These are phyloP conservation scores for Sipunculus nudus DNA, from an alignment of 2,888 invertebrate species.

Conservation along the genomic window DNA sequence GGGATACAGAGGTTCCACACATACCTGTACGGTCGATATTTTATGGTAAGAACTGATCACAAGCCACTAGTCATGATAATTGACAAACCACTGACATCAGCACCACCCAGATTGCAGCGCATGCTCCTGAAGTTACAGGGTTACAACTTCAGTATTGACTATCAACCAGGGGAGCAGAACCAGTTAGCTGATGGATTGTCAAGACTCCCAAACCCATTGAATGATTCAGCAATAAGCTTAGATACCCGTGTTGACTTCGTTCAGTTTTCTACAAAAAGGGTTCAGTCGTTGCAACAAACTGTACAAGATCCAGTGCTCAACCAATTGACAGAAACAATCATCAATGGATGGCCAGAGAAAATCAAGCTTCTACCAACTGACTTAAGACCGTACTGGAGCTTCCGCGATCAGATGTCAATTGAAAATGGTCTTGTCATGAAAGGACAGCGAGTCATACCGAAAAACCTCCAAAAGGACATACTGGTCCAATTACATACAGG, in stretches of 20 bases:
- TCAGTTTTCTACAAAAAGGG: not conserved
- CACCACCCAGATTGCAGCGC: too few relatives aligned
- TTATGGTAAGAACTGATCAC: too few relatives aligned
- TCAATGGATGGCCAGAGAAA: not conserved
- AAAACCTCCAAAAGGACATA: not conserved
- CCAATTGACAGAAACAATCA: not conserved
- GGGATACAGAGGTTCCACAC: too few relatives aligned
- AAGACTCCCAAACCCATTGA: too few relatives aligned
- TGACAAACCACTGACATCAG: too few relatives aligned
- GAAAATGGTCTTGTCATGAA: not conserved
- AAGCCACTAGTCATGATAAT: too few relatives aligned
- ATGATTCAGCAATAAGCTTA: not conserved
- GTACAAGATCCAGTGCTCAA: not conserved
- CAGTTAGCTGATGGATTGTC: too few relatives aligned
- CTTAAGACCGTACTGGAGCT: not conserved
- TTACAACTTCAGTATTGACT: too few relatives aligned
- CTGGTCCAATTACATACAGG: not conserved
- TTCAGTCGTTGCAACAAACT: not conserved
- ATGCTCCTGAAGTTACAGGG: too few relatives aligned
- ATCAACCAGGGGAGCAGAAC: too few relatives aligned
- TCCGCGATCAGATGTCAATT: not conserved
- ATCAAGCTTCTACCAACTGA: not conserved
- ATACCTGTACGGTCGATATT: too few relatives aligned
- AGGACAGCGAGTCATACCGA: not conserved
- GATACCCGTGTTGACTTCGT: not conserved